These are phyloP conservation scores for Tiliqua scincoides DNA, from an alignment of 2,113 vertebrate species.

Conservation along the genomic window DNA sequence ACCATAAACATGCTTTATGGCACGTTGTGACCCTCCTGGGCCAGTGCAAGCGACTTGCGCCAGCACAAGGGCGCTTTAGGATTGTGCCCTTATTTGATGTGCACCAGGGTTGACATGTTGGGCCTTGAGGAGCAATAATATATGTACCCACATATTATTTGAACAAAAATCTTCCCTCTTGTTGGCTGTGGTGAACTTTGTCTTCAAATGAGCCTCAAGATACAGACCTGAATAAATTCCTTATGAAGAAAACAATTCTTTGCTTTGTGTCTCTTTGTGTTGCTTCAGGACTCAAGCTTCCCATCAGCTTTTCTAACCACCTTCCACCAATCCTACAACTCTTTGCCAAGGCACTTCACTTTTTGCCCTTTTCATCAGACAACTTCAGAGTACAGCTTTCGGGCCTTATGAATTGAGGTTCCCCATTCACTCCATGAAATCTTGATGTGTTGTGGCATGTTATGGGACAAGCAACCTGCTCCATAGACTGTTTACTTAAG, in stretches of 20 bases:
- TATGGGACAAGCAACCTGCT: constrained; percentile 4
- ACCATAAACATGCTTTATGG: too few relatives aligned
- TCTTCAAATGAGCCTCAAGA: constrained; percentile 3
- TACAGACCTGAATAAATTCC: not conserved
- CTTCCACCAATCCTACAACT: constrained; percentile 22
- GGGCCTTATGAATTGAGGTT: constrained; percentile 45
- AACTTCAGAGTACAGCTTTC: constrained; percentile 46
- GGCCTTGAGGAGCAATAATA: constrained; percentile 9
- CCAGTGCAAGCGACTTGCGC: too few relatives aligned
- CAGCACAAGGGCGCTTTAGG: too few relatives aligned
- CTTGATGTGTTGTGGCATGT: constrained; percentile 34
- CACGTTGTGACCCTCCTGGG: too few relatives aligned
- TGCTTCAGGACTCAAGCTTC: constrained; percentile 27
- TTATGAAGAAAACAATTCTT: not conserved
- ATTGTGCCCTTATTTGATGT: not conserved
- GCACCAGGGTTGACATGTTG: constrained; percentile 15
- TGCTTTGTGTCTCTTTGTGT: not conserved
- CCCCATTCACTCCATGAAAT: constrained; percentile 33
- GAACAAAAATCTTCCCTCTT: fast-evolving
- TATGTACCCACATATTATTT: not conserved
- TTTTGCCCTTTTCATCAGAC: constrained; percentile 29
- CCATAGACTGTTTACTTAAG: not conserved
- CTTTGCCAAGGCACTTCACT: constrained; percentile 2
- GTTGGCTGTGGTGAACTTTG: constrained; percentile 18
- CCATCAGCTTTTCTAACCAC: not conserved